These are phyloP conservation scores for Melikaiella ostensackeni DNA, from an alignment of 2,888 invertebrate species.

Conservation along the genomic window DNA sequence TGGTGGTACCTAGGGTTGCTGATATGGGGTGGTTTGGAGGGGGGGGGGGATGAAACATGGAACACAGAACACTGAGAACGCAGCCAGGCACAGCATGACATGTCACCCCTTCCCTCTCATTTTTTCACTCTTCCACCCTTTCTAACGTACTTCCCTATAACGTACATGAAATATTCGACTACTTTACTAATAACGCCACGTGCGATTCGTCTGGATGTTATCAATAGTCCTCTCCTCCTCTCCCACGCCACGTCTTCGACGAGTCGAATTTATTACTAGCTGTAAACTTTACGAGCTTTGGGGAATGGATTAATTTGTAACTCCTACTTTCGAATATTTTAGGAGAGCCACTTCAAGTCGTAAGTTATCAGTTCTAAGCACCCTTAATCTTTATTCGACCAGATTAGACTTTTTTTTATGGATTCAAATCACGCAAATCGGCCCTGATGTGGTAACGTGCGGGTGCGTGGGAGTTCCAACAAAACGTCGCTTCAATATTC, in stretches of 20 bases:
- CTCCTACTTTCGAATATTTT: background rate
- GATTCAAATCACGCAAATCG: constrained; percentile 10
- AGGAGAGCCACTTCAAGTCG: background rate
- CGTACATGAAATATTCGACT: constrained; percentile 33
- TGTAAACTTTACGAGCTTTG: constrained; percentile 14
- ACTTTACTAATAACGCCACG: constrained; percentile 40
- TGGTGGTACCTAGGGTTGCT: constrained; percentile 52
- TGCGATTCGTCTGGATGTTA: constrained; percentile 42
- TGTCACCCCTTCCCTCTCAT: constrained; percentile 56
- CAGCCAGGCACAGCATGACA: constrained; percentile 67
- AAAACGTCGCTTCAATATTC: too few species aligned
- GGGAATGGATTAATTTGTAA: constrained; percentile 13
- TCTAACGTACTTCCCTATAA: constrained; percentile 38
- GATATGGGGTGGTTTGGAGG: background rate
- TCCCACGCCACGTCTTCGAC: constrained; percentile 37
- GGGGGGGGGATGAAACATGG: constrained; percentile 45
- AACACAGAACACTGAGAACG: constrained; percentile 60
- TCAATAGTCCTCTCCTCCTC: constrained; percentile 39
- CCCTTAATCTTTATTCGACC: constrained; percentile 10
- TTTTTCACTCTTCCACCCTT: constrained; percentile 47
- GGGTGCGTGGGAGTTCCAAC: too few species aligned
- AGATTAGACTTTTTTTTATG: constrained; percentile 5
- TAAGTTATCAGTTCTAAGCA: background rate
- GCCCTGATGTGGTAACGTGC: background rate
- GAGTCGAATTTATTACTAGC: constrained; percentile 11